Percentiles rank a stretch among this genome's conserved stretches.
phyloP scores from a whole-genome alignment of 2,797 vertebrate species.

The Muscicapa comitata region DNA sequence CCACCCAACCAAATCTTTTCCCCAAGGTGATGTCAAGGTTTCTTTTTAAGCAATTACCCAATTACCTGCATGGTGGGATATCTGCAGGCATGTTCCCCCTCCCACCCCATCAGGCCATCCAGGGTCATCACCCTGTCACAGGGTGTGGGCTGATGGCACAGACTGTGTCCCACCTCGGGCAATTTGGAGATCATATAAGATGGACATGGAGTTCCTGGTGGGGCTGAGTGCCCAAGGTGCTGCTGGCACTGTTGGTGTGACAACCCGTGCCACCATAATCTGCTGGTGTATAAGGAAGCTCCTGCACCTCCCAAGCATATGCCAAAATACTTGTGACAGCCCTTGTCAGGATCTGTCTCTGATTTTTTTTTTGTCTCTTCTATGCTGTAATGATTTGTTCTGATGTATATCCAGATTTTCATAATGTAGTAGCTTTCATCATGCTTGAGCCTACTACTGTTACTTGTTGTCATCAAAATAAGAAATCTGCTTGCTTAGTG shows the following conservation, averaged over 20 bases:
- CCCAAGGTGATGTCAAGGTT: not conserved
- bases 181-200: not conserved
- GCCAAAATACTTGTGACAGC: not conserved
- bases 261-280: rapidly evolving
- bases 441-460: not conserved
- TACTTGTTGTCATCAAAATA: not conserved
- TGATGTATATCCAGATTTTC: not conserved
- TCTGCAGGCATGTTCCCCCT: not conserved
- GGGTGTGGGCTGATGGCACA: not conserved
- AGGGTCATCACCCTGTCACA: not conserved
- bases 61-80: not conserved
- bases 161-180: not conserved
- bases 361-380: not conserved
- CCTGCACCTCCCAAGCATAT: not conserved
- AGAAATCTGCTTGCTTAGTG: not conserved
- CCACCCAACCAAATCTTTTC: not conserved
- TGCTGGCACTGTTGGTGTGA: not conserved
- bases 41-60: not conserved
- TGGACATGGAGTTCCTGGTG: not conserved
- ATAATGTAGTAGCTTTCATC: not conserved
- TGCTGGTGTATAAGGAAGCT: not conserved
- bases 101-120: not conserved
- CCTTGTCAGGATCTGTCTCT: not conserved
- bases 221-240: not conserved
- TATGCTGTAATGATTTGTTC: not conserved